Percentiles rank a stretch among this genome's conserved stretches.
Conservation (phyloP, 2,797 vertebrate genomes). For the Toxotes lorentzi region DNA sequence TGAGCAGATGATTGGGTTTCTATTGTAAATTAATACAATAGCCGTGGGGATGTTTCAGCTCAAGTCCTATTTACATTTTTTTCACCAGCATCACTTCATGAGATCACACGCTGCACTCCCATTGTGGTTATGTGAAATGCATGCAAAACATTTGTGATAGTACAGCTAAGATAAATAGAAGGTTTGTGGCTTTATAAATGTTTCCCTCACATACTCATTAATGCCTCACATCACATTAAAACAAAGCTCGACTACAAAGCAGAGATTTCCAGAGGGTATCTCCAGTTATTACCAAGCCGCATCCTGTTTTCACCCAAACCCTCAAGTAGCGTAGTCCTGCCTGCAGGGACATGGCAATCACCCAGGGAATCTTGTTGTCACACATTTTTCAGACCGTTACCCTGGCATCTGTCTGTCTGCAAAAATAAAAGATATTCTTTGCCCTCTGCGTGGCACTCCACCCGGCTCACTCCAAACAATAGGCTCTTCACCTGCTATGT, state of each 20-base stretch:
- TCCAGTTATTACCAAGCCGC: conserved; percentile 38
- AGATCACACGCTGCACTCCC: conserved; percentile 21
- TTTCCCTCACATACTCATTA: conserved; percentile 48
- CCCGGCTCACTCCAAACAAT: conserved; percentile 46
- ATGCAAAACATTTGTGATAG: conserved; percentile 16
- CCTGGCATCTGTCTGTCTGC: conserved; percentile 45
- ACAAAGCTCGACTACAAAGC: conserved; percentile 60
- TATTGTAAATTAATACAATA: conserved; percentile 52
- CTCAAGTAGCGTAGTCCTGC: conserved; percentile 27
- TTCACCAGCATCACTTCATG: conserved; percentile 22
- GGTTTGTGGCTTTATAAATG: conserved; percentile 48
- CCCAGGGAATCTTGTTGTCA: conserved; percentile 58
- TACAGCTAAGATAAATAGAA: conserved; percentile 40
- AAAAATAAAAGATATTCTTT: conserved; percentile 25
- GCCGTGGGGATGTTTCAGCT: conserved; percentile 40
- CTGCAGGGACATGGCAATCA: conserved; percentile 55
- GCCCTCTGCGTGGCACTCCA: conserved; percentile 40
- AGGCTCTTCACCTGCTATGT: conserved; percentile 27
- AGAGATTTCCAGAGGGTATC: conserved; percentile 42
- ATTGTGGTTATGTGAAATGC: conserved; percentile 33
- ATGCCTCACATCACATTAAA: conserved; percentile 51
- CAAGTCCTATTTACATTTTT: conserved; percentile 32
- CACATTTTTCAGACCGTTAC: conserved; percentile 51
- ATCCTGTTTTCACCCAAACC: conserved; percentile 42
- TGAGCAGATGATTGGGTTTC: conserved; percentile 44